Percentiles rank a stretch among this genome's conserved stretches.
Conservation (phyloP, 2,888 invertebrate species). For the Cheilosia grossa region DNA sequence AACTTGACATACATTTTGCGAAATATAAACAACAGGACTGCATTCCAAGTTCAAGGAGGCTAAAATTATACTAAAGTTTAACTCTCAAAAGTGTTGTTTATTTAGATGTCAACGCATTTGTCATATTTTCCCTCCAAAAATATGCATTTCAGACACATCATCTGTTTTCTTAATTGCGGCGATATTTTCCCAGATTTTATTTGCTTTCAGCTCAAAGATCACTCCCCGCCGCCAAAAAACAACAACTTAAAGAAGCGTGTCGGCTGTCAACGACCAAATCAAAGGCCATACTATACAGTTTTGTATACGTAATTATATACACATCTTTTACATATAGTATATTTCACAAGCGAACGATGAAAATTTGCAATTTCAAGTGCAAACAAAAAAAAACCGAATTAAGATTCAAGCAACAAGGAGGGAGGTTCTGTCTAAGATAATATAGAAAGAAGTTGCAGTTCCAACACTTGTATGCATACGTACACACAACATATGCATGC, state of each 20-base stretch:
- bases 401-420: slow-evolving; percentile 59
- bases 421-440: slow-evolving; percentile 46
- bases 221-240: neutral
- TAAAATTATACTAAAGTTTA: no score
- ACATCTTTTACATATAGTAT: neutral
- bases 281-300: slow-evolving; percentile 63
- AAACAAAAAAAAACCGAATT: slow-evolving; percentile 60
- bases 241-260: slow-evolving; percentile 71
- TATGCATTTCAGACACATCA: neutral
- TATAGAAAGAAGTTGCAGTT: slow-evolving; percentile 31
- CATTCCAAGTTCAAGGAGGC: no score
- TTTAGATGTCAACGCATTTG: neutral
- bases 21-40: no score
- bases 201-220: neutral
- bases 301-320: neutral
- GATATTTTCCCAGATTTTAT: neutral
- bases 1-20: slow-evolving; percentile 5
- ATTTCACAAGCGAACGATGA: slow-evolving; percentile 29
- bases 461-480: slow-evolving; percentile 33
- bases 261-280: slow-evolving; percentile 69
- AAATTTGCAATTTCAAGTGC: slow-evolving; percentile 69
- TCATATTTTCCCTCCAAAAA: neutral
- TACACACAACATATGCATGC: slow-evolving; percentile 55
- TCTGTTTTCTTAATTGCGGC: neutral
- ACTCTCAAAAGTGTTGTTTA: no score